Conservation (phyloP, 2,888 invertebrate species). For the Spodoptera exigua region DNA sequence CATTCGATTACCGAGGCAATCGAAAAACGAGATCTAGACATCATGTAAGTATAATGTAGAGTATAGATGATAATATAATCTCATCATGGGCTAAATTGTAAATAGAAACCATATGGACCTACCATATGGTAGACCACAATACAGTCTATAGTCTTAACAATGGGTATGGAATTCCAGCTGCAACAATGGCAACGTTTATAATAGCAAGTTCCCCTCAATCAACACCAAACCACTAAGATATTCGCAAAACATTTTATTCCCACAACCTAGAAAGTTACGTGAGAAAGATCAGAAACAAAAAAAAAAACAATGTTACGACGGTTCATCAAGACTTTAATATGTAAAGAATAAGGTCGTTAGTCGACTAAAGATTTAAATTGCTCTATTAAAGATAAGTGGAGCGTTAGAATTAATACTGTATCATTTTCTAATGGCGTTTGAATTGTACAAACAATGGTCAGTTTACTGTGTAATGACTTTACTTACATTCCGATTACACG, state of each 20-base stretch:
- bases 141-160: too few relatives aligned
- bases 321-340: conserved; percentile 35
- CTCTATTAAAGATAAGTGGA: conserved; percentile 53
- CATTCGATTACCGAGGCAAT: too few relatives aligned
- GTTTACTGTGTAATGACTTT: not conserved
- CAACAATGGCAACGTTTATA: not conserved
- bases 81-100: too few relatives aligned
- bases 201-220: too few relatives aligned
- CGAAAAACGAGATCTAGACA: too few relatives aligned
- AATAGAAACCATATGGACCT: too few relatives aligned
- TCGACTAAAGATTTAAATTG: conserved; percentile 47
- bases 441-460: conserved; percentile 29
- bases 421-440: conserved; percentile 39
- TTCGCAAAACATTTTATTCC: conserved; percentile 64
- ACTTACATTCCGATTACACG: too few relatives aligned
- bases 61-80: too few relatives aligned
- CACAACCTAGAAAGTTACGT: conserved; percentile 78
- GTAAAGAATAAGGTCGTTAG: conserved; percentile 36
- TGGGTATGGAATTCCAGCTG: not conserved
- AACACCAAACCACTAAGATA: conserved; percentile 26
- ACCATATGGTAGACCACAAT: too few relatives aligned
- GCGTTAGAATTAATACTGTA: conserved; percentile 39
- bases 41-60: too few relatives aligned
- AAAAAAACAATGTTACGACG: conserved; percentile 37
- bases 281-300: conserved; percentile 62